Conservation (phyloP, 1,140 invertebrate species). For the Drosophila ananassae region DNA sequence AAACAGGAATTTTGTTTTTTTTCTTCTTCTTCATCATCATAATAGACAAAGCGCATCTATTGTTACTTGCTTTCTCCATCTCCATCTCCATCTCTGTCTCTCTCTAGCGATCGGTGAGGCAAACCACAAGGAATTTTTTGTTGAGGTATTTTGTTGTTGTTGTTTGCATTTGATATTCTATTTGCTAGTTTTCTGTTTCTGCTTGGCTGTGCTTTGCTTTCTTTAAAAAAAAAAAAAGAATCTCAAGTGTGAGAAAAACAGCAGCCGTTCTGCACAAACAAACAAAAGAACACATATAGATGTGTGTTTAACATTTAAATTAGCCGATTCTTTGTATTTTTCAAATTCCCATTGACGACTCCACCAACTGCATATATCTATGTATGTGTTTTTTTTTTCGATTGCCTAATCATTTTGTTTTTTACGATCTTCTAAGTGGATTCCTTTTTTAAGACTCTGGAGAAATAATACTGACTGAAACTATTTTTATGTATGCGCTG, state of each 20-base stretch:
- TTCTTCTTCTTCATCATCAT: background rate
- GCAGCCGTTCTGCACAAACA: slow-evolving; percentile 14
- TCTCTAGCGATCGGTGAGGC: slow-evolving; percentile 32
- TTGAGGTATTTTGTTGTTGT: slow-evolving; percentile 67
- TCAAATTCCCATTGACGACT: slow-evolving; percentile 26
- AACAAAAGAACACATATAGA: slow-evolving; percentile 16
- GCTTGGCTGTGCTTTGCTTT: slow-evolving; percentile 7
- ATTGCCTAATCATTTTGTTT: slow-evolving; percentile 65
- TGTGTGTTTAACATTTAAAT: slow-evolving; percentile 69
- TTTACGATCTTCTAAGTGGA: slow-evolving; percentile 45
- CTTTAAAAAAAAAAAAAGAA: slow-evolving; percentile 6
- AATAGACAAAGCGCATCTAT: slow-evolving; percentile 54
- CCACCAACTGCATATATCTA: slow-evolving; percentile 5
- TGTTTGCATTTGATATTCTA: slow-evolving; percentile 20
- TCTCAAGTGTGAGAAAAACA: slow-evolving; percentile 63
- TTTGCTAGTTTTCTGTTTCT: slow-evolving; percentile 11
- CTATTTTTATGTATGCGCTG: slow-evolving; percentile 32
- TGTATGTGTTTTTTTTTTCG: slow-evolving; percentile 14
- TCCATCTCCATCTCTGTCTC: slow-evolving; percentile 20
- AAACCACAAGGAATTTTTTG: slow-evolving; percentile 77
- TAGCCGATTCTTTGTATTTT: slow-evolving; percentile 54
- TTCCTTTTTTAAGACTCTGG: slow-evolving; percentile 24
- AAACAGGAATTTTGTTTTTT: slow-evolving; percentile 26
- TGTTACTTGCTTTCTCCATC: slow-evolving; percentile 37
- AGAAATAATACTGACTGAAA: slow-evolving; percentile 18